Percentiles rank a stretch among this genome's conserved stretches.
Evolutionary conservation across 2,113 vertebrate genomes (phyloP).

Genomic region (Chiloscyllium plagiosum): DNA sequence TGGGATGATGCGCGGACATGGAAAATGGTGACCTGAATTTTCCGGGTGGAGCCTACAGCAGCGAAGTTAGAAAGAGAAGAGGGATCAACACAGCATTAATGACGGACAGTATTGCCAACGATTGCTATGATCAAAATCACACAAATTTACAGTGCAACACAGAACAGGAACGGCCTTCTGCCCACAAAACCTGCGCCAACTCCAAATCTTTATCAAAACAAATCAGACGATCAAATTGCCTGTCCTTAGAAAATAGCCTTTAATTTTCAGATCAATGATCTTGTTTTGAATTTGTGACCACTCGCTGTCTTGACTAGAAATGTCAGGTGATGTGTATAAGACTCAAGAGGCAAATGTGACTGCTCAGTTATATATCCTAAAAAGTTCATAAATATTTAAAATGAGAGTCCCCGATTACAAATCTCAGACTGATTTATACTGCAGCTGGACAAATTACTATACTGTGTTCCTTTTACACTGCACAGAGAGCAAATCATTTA

Average conservation of each 20-base stretch:
- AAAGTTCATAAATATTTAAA: background rate
- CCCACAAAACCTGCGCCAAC: no score
- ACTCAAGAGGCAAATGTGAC: background rate
- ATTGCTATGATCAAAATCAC: background rate
- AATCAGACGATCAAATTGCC: background rate
- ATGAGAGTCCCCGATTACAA: background rate
- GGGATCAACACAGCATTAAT: background rate
- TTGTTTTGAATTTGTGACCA: background rate
- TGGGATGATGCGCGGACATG: background rate
- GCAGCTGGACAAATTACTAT: background rate
- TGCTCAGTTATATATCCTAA: background rate
- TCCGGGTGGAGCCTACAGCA: background rate
- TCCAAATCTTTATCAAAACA: no score
- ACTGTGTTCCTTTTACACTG: background rate
- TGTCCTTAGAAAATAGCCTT: background rate
- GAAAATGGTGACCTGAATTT: background rate
- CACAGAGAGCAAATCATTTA: background rate
- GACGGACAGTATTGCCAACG: background rate
- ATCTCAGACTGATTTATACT: background rate
- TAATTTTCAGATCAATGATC: background rate
- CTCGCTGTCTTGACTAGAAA: background rate
- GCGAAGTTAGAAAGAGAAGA: background rate
- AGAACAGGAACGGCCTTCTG: no score
- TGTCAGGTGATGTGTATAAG: background rate
- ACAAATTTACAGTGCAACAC: no score